These are phyloP conservation scores for Norana najaformis DNA, from an alignment of 2,888 invertebrate species.

Conservation along the genomic window DNA sequence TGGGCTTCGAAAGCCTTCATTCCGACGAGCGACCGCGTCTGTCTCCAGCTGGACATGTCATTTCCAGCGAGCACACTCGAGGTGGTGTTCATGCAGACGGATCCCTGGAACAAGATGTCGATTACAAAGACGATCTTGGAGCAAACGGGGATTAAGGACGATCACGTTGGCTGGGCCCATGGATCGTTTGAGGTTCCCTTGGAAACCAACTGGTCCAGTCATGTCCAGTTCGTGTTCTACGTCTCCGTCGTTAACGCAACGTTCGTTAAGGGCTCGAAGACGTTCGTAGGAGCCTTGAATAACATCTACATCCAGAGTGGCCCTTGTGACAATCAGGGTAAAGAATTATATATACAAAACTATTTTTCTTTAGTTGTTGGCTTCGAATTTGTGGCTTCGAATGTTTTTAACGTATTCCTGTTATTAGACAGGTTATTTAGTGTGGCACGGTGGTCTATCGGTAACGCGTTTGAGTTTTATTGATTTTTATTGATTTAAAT, in stretches of 20 bases:
- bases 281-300: slow-evolving; percentile 28
- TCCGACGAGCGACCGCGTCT: slow-evolving; percentile 22
- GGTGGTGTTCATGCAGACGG: neutral
- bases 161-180: slow-evolving; percentile 15
- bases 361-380: too few relatives aligned
- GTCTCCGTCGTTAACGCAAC: neutral
- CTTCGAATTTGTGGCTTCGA: too few relatives aligned
- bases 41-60: slow-evolving; percentile 26
- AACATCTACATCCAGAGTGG: neutral
- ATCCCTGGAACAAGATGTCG: neutral
- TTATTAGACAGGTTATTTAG: too few relatives aligned
- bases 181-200: slow-evolving; percentile 16
- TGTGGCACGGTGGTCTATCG: too few relatives aligned
- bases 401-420: too few relatives aligned
- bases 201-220: neutral
- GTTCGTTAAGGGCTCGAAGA: neutral
- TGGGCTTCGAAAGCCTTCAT: neutral
- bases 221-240: slow-evolving; percentile 7
- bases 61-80: slow-evolving; percentile 23
- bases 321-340: neutral
- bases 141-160: neutral
- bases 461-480: too few relatives aligned
- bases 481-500: too few relatives aligned
- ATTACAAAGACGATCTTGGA: neutral
- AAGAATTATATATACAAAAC: too few relatives aligned